These are phyloP conservation scores for Gnatocerus cornutus DNA, from an alignment of 2,888 invertebrate genomes.

Conservation along the genomic window DNA sequence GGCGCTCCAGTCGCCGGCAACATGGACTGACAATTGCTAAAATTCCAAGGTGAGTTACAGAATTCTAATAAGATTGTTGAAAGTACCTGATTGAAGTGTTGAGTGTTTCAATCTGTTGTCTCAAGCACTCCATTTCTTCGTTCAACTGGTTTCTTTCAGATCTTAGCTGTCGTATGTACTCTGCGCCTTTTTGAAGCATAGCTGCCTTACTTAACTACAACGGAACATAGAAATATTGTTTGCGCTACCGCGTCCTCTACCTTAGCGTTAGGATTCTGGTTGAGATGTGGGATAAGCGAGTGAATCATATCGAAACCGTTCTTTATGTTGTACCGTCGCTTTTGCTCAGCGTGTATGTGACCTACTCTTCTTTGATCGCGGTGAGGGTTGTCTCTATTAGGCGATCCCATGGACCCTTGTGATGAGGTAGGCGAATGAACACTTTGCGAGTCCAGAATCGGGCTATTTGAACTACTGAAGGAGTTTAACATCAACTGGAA, in stretches of 20 bases:
- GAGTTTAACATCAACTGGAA: conserved; percentile 61
- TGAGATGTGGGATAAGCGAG: conserved; percentile 92
- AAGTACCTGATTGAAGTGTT: conserved; percentile 91
- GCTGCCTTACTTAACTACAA: conserved; percentile 92
- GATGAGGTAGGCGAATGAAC: conserved; percentile 79
- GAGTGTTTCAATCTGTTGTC: conserved; percentile 91
- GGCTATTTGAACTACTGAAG: conserved; percentile 70
- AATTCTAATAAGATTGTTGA: too few species aligned
- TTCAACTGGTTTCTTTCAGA: conserved; percentile 89
- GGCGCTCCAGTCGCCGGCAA: conserved; percentile 97
- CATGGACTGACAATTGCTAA: conserved; percentile 93
- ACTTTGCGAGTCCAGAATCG: conserved; percentile 70
- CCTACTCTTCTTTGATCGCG: conserved; percentile 86
- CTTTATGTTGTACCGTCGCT: conserved; percentile 95
- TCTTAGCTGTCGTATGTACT: conserved; percentile 92
- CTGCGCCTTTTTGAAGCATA: conserved; percentile 97
- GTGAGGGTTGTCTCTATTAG: conserved; percentile 73
- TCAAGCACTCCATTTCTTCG: conserved; percentile 91
- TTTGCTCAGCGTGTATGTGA: conserved; percentile 97
- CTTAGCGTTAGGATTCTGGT: conserved; percentile 92
- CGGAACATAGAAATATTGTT: conserved; percentile 38
- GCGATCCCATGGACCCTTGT: conserved; percentile 68
- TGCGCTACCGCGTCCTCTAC: conserved; percentile 66
- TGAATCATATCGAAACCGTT: conserved; percentile 96
- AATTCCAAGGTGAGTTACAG: conserved; percentile 4